Evolutionary conservation across 2,797 vertebrate species (phyloP).

Genomic region (Ceyx erithaca): DNA sequence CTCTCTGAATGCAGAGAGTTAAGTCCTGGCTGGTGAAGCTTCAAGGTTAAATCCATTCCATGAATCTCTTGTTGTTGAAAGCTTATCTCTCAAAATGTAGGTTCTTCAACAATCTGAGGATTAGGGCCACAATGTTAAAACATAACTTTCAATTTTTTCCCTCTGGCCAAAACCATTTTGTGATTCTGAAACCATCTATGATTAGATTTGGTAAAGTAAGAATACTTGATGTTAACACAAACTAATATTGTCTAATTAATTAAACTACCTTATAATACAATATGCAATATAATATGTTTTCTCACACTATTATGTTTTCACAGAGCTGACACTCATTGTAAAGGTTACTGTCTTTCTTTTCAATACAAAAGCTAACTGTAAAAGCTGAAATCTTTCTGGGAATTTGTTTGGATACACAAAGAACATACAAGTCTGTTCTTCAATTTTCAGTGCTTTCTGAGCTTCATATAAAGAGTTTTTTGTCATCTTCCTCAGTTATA

Average conservation of each 20-base stretch:
- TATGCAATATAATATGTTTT: conserved; percentile 60
- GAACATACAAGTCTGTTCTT: conserved; percentile 37
- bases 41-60: background rate
- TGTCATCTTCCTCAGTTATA: conserved; percentile 35
- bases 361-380: conserved; percentile 72
- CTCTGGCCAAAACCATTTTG: background rate
- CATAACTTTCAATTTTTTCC: background rate
- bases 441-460: conserved; percentile 44
- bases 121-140: background rate
- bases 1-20: background rate
- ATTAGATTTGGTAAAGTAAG: conserved; percentile 56
- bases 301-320: conserved; percentile 42
- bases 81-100: background rate
- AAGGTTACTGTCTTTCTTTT: conserved; percentile 70
- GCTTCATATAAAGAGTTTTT: conserved; percentile 62
- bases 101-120: background rate
- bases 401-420: conserved; percentile 68
- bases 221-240: conserved; percentile 60
- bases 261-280: conserved; percentile 47
- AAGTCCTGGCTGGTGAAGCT: background rate
- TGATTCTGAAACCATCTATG: conserved; percentile 35
- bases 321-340: conserved; percentile 41
- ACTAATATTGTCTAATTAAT: conserved; percentile 71
- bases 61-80: background rate
- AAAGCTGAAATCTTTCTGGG: conserved; percentile 72